A percentile compares a stretch with the other conserved stretches of the same genome.
Conservation (phyloP, 2,888 invertebrate genomes). For the Papilio protenor region DNA sequence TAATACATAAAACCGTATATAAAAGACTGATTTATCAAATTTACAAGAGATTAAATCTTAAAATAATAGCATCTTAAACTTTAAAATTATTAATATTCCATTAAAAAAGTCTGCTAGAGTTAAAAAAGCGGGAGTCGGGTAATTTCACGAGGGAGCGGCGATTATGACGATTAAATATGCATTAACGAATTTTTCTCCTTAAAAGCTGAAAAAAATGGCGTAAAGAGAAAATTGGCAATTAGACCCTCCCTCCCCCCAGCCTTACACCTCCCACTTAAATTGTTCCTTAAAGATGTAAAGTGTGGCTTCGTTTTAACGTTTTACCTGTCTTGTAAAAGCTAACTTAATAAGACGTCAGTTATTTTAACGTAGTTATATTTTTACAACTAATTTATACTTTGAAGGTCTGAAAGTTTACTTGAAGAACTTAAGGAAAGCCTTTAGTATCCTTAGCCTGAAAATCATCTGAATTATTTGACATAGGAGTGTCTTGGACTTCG, state of each 20-base stretch:
- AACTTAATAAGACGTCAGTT: slow-evolving; percentile 31
- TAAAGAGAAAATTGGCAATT: slow-evolving; percentile 84
- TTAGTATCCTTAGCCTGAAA: too few species aligned
- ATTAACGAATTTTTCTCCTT: slow-evolving; percentile 84
- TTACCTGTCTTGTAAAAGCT: slow-evolving; percentile 46
- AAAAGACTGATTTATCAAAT: neutral
- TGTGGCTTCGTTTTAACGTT: slow-evolving; percentile 60
- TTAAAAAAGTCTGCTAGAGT: slow-evolving; percentile 51
- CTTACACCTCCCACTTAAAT: slow-evolving; percentile 68
- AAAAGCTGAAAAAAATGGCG: slow-evolving; percentile 81
- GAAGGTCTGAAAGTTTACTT: neutral
- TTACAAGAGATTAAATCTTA: slow-evolving; percentile 13
- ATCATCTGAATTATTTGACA: too few species aligned
- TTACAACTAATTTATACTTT: neutral
- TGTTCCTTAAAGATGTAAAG: slow-evolving; percentile 76
- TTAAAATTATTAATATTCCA: slow-evolving; percentile 52
- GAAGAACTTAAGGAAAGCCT: neutral
- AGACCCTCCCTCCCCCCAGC: slow-evolving; percentile 57
- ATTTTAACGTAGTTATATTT: neutral
- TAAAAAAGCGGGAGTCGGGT: slow-evolving; percentile 53
- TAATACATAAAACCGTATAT: neutral
- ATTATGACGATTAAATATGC: slow-evolving; percentile 83
- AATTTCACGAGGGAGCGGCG: slow-evolving; percentile 71
- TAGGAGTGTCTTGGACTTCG: too few species aligned
- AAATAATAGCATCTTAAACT: slow-evolving; percentile 40